These are phyloP conservation scores for Erpetoichthys calabaricus DNA, from an alignment of 2,797 vertebrate genomes.

Conservation along the genomic window DNA sequence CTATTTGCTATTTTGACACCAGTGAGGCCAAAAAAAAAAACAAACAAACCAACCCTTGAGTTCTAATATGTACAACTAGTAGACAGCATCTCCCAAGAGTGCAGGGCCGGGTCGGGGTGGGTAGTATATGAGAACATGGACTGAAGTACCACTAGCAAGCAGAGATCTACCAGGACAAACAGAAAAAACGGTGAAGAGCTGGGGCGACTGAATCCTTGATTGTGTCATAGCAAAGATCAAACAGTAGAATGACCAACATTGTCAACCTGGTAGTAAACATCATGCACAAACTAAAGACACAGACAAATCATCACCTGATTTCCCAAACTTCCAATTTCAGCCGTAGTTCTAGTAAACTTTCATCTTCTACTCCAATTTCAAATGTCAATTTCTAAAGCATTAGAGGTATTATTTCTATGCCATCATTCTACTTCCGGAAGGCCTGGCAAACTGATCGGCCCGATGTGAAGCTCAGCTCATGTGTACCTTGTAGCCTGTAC, in stretches of 20 bases:
- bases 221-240: conserved; percentile 35
- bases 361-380: background rate
- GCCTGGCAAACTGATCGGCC: too few species aligned
- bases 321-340: too few species aligned
- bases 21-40: background rate
- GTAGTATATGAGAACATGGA: conserved; percentile 25
- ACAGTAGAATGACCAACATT: conserved; percentile 6
- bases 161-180: conserved; percentile 24
- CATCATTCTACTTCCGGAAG: background rate
- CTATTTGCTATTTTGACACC: background rate
- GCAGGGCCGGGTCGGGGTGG: conserved; percentile 24
- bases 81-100: conserved; percentile 30
- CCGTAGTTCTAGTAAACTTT: background rate
- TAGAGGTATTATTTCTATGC: background rate
- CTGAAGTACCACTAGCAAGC: conserved; percentile 33
- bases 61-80: conserved; percentile 41
- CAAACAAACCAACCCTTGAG: background rate
- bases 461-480: too few species aligned
- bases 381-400: background rate
- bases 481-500: too few species aligned
- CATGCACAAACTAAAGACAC: background rate
- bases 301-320: background rate
- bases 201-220: conserved; percentile 21
- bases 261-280: background rate
- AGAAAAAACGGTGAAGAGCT: conserved; percentile 28